Conservation (phyloP, 2,797 vertebrate genomes). For the Hozukius guyotensis region DNA sequence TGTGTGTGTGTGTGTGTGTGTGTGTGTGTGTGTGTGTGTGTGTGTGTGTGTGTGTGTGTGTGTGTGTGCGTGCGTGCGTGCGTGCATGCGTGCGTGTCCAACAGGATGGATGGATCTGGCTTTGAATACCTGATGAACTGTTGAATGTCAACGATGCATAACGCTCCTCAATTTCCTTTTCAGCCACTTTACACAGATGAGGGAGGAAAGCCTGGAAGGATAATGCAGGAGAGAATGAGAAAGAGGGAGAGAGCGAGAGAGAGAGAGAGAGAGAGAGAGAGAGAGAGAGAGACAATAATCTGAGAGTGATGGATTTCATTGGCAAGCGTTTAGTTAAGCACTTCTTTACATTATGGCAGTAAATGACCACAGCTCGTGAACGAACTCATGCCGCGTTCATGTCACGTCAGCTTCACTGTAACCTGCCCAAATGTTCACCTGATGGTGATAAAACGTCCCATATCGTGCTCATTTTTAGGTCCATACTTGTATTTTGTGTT, state of each 20-base stretch:
- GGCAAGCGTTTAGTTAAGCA: not conserved
- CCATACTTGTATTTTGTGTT: too few relatives aligned
- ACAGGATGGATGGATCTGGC: slow-evolving; percentile 4
- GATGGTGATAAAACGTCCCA: not conserved
- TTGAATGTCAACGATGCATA: slow-evolving; percentile 45
- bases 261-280: not conserved
- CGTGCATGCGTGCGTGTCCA: not conserved
- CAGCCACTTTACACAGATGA: slow-evolving; percentile 13
- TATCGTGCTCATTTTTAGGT: too few relatives aligned
- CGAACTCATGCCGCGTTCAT: not conserved
- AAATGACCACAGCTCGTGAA: not conserved
- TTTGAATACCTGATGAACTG: slow-evolving; percentile 57
- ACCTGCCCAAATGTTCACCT: not conserved
- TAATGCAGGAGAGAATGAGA: not conserved
- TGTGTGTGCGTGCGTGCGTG: slow-evolving; percentile 6
- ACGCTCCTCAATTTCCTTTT: slow-evolving; percentile 30
- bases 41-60: not conserved
- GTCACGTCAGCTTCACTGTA: not conserved
- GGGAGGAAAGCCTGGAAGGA: not conserved
- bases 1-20: not conserved
- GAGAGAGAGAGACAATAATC: not conserved
- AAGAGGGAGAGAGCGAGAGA: not conserved
- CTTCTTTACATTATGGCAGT: not conserved
- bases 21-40: slow-evolving; percentile 1
- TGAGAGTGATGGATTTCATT: not conserved